These are phyloP conservation scores for Schrankia costaestrigalis DNA, from an alignment of 2,888 invertebrate genomes.

Conservation along the genomic window DNA sequence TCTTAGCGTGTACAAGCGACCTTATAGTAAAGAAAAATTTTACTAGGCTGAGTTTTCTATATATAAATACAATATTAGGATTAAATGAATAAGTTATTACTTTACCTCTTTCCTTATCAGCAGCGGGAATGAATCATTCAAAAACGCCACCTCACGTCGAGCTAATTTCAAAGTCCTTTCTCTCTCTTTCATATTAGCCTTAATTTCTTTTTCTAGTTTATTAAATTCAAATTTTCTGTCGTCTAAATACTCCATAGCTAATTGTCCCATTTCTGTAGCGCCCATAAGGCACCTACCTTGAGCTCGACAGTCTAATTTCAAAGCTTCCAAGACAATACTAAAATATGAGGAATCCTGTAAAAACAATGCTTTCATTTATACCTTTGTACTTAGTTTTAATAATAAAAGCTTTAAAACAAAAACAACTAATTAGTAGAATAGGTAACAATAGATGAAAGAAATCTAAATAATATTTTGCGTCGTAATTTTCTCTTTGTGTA, in stretches of 20 bases:
- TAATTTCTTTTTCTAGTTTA: constrained; percentile 80
- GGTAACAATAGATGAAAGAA: no score
- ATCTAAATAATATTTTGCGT: background rate
- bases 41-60: no score
- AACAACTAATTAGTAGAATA: no score
- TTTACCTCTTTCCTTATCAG: constrained; percentile 70
- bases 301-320: constrained; percentile 79
- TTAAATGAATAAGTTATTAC: no score
- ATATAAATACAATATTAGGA: no score
- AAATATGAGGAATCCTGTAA: constrained; percentile 83
- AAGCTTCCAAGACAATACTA: constrained; percentile 80
- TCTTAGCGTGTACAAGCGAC: no score
- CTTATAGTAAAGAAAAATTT: no score
- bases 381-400: background rate
- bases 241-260: constrained; percentile 84
- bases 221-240: constrained; percentile 82
- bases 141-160: constrained; percentile 64
- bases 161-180: constrained; percentile 78
- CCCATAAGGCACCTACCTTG: constrained; percentile 83
- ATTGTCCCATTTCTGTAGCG: constrained; percentile 84
- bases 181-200: constrained; percentile 82
- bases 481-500: background rate
- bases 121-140: constrained; percentile 68
- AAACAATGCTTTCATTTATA: background rate
- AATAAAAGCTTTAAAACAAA: background rate